A percentile compares a stretch with the other conserved stretches of the same genome.
Evolutionary conservation across 2,888 invertebrate species (phyloP).

Genomic region (Lumbricus terrestris): DNA sequence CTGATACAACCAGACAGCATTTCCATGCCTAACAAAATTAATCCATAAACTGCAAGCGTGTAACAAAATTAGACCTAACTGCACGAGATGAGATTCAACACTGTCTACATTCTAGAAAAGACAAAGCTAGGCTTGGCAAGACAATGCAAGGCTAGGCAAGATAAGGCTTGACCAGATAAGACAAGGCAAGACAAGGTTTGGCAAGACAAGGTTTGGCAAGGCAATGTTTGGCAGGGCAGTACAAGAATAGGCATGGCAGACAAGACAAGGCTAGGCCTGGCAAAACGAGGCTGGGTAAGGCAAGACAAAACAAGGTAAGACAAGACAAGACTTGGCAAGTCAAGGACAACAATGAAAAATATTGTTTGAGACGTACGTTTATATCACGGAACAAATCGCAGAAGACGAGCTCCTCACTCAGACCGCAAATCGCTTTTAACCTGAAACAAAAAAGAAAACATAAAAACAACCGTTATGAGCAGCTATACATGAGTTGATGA

Average conservation of each 20-base stretch:
- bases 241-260: too few relatives aligned
- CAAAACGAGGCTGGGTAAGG: background rate
- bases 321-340: too few relatives aligned
- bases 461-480: background rate
- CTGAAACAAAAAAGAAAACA: slow-evolving; percentile 40
- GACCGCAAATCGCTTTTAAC: slow-evolving; percentile 78
- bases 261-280: too few relatives aligned
- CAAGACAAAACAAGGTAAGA: too few relatives aligned
- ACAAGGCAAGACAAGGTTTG: background rate
- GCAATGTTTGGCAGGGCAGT: background rate
- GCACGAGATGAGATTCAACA: background rate
- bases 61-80: too few relatives aligned
- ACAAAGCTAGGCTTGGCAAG: background rate
- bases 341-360: background rate
- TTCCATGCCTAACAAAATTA: background rate
- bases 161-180: background rate
- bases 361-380: slow-evolving; percentile 43
- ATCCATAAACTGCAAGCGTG: background rate
- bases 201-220: background rate
- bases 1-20: background rate
- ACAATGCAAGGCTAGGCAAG: background rate
- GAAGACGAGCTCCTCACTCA: slow-evolving; percentile 82
- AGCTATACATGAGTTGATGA: too few relatives aligned
- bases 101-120: background rate
- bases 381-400: slow-evolving; percentile 68